Evolutionary conservation across 2,113 vertebrate genomes (phyloP).

Genomic region (Ameiurus melas): DNA sequence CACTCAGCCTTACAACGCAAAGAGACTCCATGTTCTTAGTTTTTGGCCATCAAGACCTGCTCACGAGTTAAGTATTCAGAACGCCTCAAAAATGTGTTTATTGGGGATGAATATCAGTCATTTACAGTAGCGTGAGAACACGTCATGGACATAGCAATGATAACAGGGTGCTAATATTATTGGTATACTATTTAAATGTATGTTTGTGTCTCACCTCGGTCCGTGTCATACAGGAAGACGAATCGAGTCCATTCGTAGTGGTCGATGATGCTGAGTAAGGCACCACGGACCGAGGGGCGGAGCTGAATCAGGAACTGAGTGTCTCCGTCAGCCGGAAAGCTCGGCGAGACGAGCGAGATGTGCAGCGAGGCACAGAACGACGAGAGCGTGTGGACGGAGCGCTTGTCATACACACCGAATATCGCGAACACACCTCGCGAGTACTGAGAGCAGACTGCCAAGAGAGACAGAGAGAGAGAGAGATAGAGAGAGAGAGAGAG

Average conservation of each 20-base stretch:
- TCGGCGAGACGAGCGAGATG: conserved; percentile 96
- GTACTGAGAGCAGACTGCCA: conserved; percentile 96
- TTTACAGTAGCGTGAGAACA: too few relatives aligned
- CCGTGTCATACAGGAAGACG: conserved; percentile 96
- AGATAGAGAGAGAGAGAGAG: conserved; percentile 4
- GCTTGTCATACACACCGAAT: conserved; percentile 98
- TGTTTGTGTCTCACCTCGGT: conserved; percentile 81
- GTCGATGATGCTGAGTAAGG: conserved; percentile 89
- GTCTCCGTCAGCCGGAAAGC: conserved; percentile 94
- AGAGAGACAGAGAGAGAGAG: not conserved
- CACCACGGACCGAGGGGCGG: conserved; percentile 88
- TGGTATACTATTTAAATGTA: not conserved
- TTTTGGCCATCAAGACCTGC: not conserved
- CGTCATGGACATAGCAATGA: not conserved
- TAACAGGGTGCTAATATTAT: not conserved
- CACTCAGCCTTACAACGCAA: not conserved
- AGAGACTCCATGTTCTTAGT: not conserved
- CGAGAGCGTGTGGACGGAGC: conserved; percentile 96
- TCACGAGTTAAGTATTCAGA: too few relatives aligned
- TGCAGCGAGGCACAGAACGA: conserved; percentile 98
- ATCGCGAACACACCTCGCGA: conserved; percentile 98
- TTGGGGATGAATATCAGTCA: too few relatives aligned
- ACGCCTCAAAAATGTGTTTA: too few relatives aligned
- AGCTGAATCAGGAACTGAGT: conserved; percentile 97
- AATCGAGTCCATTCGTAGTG: conserved; percentile 97